Base-by-base conservation (phyloP, 1,140 invertebrate species). In the Phortica variegata region DNA sequence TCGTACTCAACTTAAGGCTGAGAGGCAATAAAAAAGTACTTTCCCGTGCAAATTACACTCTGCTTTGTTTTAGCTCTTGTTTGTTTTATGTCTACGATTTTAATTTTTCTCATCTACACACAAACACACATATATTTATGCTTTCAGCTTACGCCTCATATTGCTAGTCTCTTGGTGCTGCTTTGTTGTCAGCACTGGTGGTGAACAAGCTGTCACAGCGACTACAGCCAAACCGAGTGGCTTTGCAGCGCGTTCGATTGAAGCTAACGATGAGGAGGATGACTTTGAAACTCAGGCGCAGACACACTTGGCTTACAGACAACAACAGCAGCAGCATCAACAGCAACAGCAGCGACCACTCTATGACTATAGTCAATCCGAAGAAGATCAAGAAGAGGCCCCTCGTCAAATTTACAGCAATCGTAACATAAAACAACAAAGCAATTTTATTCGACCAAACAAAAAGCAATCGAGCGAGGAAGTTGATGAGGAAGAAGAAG, bases 401-500 rank as follows among this genome's bases (percentile, higher is more conserved):
- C 69, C 73, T 16, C 69, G 69, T 15, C 69, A 71, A 49, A 52
- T 66, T 12, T 75, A 75, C 19, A 47, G 58, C 45, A 73, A 56
- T 55, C 56, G 71, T 17, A 70, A 65, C 55, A 54, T 43, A 29
- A 72, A 73, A 37, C 72, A 73, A 41, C 73, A 72, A 49, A 66
- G 50, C 54, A 73, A 73, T 36, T 71, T 53, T 42, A 44, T 63
- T 46, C 56, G 52, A 38, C 26, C 44, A 49, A 34, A 29, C 31
- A 54, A 71, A 56, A 69, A 69, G 48, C 71, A 73, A 10, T 43
- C 54, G 18, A 69, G 61, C 42, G 66, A 69, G 47, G 72, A 75
- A 43, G 59, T 65, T 55, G 61, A 69, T 20, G 63, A 65, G 43
- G 65, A 72, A 50, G 79, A 89, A 53, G 86, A 88, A 47, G 81